These are phyloP conservation scores for Mus minutoides DNA, from an alignment of 2,797 vertebrate genomes.

Conservation along the genomic window DNA sequence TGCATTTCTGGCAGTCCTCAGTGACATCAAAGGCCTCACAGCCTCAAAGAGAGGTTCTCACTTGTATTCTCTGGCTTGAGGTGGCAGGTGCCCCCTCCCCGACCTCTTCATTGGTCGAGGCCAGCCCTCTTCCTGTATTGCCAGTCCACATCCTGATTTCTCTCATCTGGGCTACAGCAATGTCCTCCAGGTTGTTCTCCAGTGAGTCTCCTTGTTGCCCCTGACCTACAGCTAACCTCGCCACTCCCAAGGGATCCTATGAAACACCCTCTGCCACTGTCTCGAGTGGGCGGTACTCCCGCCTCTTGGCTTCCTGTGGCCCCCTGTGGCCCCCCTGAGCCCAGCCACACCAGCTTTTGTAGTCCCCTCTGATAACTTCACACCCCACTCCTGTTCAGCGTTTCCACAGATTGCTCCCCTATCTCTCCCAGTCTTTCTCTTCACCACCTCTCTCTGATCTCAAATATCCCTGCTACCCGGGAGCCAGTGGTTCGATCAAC, in stretches of 20 bases:
- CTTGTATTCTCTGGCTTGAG: background rate
- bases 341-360: background rate
- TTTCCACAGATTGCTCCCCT: background rate
- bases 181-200: background rate
- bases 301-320: background rate
- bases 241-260: background rate
- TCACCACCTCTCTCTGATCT: background rate
- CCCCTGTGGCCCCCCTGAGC: too few species aligned
- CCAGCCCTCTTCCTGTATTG: background rate
- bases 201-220: background rate
- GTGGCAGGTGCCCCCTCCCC: fast-evolving
- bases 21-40: background rate
- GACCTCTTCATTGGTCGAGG: background rate
- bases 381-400: background rate
- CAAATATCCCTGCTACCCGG: background rate
- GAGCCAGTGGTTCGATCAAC: background rate
- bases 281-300: background rate
- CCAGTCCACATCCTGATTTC: background rate
- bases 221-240: background rate
- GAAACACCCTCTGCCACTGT: background rate
- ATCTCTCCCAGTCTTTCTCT: background rate
- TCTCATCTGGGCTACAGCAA: background rate
- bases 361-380: background rate
- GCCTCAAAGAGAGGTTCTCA: background rate
- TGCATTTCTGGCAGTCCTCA: background rate